phyloP scores from a whole-genome alignment of 2,797 vertebrate species.

The Nasua narica region DNA sequence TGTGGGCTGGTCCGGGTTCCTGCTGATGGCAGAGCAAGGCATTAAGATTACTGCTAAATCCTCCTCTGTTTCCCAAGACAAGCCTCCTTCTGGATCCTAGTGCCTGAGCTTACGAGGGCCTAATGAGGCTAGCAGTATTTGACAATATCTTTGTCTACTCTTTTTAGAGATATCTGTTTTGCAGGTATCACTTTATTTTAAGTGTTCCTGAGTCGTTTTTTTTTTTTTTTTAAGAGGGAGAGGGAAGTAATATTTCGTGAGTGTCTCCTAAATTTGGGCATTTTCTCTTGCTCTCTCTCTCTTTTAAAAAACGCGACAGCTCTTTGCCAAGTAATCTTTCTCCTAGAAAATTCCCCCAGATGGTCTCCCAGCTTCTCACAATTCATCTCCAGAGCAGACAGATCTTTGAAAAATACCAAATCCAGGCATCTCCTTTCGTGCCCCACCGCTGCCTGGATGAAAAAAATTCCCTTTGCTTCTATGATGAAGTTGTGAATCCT shows the following conservation, averaged over 20 bases:
- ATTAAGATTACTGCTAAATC: background rate
- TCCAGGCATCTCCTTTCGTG: background rate
- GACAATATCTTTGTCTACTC: background rate
- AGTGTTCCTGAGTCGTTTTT: background rate
- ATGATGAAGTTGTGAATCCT: background rate
- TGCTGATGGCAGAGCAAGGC: background rate
- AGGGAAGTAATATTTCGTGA: conserved; percentile 10
- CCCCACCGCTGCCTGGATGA: background rate
- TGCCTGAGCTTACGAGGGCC: background rate
- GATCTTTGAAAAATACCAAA: background rate
- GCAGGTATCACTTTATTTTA: background rate
- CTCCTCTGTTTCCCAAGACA: background rate
- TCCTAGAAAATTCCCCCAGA: background rate
- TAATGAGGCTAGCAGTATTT: background rate
- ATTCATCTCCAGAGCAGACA: background rate
- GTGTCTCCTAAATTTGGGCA: background rate
- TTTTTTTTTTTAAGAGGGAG: background rate
- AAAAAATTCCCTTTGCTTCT: background rate
- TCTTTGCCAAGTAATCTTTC: conserved; percentile 26
- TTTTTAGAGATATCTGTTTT: background rate
- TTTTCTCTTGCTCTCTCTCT: background rate
- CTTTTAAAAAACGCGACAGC: background rate
- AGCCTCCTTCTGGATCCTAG: background rate
- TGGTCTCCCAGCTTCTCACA: background rate
- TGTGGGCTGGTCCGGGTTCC: background rate